These are phyloP conservation scores for Cantharis nigra DNA, from an alignment of 2,888 invertebrate genomes.

Conservation along the genomic window DNA sequence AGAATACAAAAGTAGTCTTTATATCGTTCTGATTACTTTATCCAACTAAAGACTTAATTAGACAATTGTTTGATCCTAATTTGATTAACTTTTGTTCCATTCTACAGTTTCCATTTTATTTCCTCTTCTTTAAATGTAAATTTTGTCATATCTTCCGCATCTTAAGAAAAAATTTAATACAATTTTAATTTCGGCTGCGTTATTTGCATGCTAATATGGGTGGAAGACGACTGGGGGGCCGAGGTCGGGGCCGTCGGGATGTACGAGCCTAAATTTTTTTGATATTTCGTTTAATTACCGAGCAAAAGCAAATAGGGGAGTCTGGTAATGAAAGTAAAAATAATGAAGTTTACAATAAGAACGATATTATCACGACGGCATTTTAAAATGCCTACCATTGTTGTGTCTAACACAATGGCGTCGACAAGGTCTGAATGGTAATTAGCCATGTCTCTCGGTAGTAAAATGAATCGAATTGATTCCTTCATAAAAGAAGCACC, in stretches of 20 bases:
- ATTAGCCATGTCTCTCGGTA: constrained; percentile 21
- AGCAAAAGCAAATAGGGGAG: background rate
- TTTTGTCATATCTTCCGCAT: constrained; percentile 38
- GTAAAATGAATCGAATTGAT: constrained; percentile 8
- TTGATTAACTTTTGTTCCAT: constrained; percentile 49
- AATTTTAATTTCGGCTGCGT: constrained; percentile 35
- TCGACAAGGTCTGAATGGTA: constrained; percentile 25
- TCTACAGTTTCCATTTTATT: constrained; percentile 38
- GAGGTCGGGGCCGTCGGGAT: background rate
- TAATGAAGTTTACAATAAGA: background rate
- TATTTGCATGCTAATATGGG: constrained; percentile 35
- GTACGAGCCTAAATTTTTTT: background rate
- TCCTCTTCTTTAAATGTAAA: constrained; percentile 23
- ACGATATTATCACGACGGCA: constrained; percentile 1
- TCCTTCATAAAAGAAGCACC: background rate
- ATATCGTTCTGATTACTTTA: constrained; percentile 41
- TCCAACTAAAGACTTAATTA: constrained; percentile 49
- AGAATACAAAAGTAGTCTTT: constrained; percentile 37
- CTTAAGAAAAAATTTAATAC: constrained; percentile 40
- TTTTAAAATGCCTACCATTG: constrained; percentile 25
- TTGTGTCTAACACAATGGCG: constrained; percentile 16
- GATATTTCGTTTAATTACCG: background rate
- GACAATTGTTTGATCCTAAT: constrained; percentile 53
- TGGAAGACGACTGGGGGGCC: background rate
- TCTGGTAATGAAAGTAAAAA: background rate